phyloP scores from a whole-genome alignment of 2,888 invertebrate species.

The Drosophila prostipennis region DNA sequence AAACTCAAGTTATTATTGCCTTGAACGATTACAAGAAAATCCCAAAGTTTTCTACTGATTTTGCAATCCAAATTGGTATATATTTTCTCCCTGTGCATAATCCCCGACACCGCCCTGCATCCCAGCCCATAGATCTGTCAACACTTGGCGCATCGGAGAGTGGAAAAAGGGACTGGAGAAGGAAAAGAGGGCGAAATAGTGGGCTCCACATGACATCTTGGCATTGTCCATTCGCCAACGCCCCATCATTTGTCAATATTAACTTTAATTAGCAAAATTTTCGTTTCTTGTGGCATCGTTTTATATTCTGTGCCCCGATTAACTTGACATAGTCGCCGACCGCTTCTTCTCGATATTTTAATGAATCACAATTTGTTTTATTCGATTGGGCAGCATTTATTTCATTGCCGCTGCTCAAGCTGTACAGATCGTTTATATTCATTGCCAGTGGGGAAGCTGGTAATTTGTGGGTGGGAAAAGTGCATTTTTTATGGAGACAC shows the following conservation, averaged over 20 bases:
- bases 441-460: constrained; percentile 12
- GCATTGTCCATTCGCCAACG: constrained; percentile 72
- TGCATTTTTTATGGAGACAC: constrained; percentile 14
- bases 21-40: too few relatives aligned
- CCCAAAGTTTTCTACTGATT: too few relatives aligned
- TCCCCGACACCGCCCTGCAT: constrained; percentile 15
- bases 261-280: constrained; percentile 77
- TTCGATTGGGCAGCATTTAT: constrained; percentile 45
- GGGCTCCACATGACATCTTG: constrained; percentile 52
- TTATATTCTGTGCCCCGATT: constrained; percentile 19
- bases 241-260: constrained; percentile 79
- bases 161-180: constrained; percentile 12
- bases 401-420: neutral
- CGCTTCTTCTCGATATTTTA: constrained; percentile 27
- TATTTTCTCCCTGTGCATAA: neutral
- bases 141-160: constrained; percentile 43
- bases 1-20: too few relatives aligned
- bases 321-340: constrained; percentile 34
- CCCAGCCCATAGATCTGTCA: constrained; percentile 49
- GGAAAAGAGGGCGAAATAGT: constrained; percentile 23
- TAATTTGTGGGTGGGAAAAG: constrained; percentile 25
- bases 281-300: constrained; percentile 22
- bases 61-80: too few relatives aligned
- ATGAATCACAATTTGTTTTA: constrained; percentile 66
- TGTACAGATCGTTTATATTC: constrained; percentile 33